These are phyloP conservation scores for Anolis apletophallus DNA, from an alignment of 2,797 vertebrate genomes.

Conservation along the genomic window DNA sequence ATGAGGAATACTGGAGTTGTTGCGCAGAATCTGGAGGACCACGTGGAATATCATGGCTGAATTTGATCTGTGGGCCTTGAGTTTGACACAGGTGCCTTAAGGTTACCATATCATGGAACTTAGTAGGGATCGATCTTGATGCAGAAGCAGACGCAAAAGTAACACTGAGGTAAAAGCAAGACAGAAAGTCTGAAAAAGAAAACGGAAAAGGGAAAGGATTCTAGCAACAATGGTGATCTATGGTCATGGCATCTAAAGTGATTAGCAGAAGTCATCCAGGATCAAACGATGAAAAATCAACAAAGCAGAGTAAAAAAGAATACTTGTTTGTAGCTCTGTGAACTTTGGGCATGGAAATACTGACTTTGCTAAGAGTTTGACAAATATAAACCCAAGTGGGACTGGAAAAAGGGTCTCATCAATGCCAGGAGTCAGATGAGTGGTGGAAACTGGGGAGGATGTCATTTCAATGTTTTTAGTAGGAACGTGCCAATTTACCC, in stretches of 20 bases:
- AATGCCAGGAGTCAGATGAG: background rate
- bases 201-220: background rate
- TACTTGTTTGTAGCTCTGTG: background rate
- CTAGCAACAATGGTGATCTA: too few relatives aligned
- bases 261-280: background rate
- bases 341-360: background rate
- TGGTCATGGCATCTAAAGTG: background rate
- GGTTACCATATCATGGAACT: background rate
- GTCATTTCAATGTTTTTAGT: background rate
- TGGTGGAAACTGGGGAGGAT: background rate
- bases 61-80: too few relatives aligned
- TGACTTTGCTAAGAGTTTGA: background rate
- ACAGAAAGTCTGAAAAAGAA: background rate
- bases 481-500: background rate
- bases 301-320: background rate
- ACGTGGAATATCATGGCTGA: too few relatives aligned
- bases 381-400: background rate
- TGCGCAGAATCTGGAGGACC: too few relatives aligned
- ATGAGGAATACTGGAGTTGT: too few relatives aligned
- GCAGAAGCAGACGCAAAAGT: background rate
- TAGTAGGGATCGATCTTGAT: background rate
- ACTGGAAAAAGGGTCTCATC: background rate
- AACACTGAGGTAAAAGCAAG: background rate
- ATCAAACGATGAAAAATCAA: background rate
- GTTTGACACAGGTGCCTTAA: too few relatives aligned